A percentile compares a stretch with the other conserved stretches of the same genome.
These are phyloP conservation scores for Tenualosa thibaudeaui DNA, from an alignment of 2,797 vertebrate species.

Conservation along the genomic window DNA sequence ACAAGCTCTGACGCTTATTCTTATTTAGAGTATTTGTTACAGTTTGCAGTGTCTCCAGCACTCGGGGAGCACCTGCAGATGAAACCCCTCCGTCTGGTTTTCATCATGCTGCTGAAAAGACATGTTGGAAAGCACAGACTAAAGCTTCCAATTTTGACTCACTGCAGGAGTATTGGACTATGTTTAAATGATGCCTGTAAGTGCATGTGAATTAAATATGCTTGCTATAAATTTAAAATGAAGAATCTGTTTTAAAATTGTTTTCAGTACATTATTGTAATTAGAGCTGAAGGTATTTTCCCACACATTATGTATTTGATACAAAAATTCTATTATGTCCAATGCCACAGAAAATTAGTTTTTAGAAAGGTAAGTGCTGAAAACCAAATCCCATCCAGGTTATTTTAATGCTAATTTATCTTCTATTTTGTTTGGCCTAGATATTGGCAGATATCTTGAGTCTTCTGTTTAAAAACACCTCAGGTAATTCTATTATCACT, in stretches of 20 bases:
- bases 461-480: neutral
- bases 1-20: constrained; percentile 15
- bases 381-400: constrained; percentile 10
- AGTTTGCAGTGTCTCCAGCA: neutral
- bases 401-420: neutral
- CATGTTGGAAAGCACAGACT: neutral
- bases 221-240: neutral
- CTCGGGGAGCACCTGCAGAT: neutral
- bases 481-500: neutral
- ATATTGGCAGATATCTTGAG: neutral
- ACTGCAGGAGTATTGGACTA: neutral
- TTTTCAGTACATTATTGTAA: neutral
- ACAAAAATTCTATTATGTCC: neutral
- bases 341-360: neutral
- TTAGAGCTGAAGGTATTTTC: neutral
- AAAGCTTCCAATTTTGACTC: neutral
- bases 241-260: neutral
- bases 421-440: neutral
- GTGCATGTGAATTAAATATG: neutral
- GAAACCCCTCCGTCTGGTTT: neutral
- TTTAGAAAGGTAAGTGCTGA: neutral
- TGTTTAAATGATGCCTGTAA: neutral
- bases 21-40: neutral
- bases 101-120: neutral
- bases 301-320: neutral